Base-by-base conservation (phyloP, 2,797 vertebrate species). In the Toxotes lorentzi region DNA sequence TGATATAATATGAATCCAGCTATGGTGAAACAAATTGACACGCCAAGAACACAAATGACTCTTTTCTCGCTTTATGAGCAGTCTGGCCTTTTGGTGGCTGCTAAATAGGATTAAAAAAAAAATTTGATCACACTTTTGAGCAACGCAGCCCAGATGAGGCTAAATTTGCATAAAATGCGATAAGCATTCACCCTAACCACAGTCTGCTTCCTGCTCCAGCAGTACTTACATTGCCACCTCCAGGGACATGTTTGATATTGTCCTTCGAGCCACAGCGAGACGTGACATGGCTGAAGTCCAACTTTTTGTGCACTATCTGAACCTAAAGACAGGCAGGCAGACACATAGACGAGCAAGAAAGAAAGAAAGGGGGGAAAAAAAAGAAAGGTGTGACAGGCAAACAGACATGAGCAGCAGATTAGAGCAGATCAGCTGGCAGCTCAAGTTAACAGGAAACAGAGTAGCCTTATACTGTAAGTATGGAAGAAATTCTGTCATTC, bases 181-280 rank as follows among this genome's bases (percentile, higher is more conserved):
- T 19, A 32, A 58, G 67, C 40, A 65, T 84, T 82, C 82, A 82
- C 63, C 81, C 82, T 75, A 24, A 65, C 67, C 70, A 85, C 78
- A 86, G 79, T 80, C 78, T 76, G 81, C 72, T 78, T 83, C 78
- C 82, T 67, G 84, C 79, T 86, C 72, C 79, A 88, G 87, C 90
- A 83, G 83, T 93, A 95, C 98, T 97, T 97, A 99, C 98, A 94
- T 99, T 98, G 92, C 98, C 98, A 95, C 98, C 98, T 95, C 98
- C 98, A 94, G 98, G 98, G 95, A 99, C 96, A 97, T 99, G 98
- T 96, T 99, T 99, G 95, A 99, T 99, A 97, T 99, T 99, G 97
- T 99, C 98, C 96, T 99, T 99, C 95, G 98, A 99, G 93, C 98
- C 98, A 96, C 98, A 99, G 96, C 99, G 98, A 93, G 98, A 99